Evolutionary conservation across 37 sponge, comb jelly and placozoan genomes (phyloP).

Genomic region (Sycon ciliatum): DNA sequence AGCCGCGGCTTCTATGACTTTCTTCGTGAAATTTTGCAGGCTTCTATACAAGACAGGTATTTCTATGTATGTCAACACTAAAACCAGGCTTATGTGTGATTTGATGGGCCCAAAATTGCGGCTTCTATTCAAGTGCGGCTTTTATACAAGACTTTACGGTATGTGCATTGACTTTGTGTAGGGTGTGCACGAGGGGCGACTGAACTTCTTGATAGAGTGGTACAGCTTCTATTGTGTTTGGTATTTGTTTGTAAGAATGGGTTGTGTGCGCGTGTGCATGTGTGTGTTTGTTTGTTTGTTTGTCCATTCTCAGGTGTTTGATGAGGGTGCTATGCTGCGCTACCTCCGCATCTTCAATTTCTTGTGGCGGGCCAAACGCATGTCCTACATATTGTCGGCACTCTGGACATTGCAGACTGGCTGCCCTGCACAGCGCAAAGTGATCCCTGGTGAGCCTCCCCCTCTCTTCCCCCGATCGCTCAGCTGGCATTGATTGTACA

Average conservation of each 20-base stretch:
- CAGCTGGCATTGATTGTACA: neutral
- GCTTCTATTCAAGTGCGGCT: too few species aligned
- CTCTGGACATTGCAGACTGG: conserved; percentile 63
- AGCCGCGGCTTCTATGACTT: too few species aligned
- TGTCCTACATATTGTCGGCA: conserved; percentile 65
- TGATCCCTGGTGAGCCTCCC: conserved; percentile 45
- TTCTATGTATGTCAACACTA: neutral
- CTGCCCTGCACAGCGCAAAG: conserved; percentile 27
- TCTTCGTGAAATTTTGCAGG: too few species aligned
- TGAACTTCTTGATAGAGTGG: neutral
- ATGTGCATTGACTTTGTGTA: too few species aligned
- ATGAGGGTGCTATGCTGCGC: conserved; percentile 56
- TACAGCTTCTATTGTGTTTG: too few species aligned
- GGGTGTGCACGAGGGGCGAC: too few species aligned
- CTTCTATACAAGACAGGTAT: conserved; percentile 1
- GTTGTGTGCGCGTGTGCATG: neutral
- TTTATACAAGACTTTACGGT: too few species aligned
- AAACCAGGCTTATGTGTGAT: too few species aligned
- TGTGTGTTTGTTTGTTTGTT: neutral
- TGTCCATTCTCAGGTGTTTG: conserved; percentile 57
- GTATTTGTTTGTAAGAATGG: too few species aligned
- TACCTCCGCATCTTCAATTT: conserved; percentile 86
- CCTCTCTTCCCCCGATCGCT: neutral
- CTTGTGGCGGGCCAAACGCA: conserved; percentile 93
- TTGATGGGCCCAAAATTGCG: too few species aligned